A percentile compares a stretch with the other conserved stretches of the same genome.
Conservation (phyloP, 2,888 invertebrate species). For the Microplitis deprimator region DNA sequence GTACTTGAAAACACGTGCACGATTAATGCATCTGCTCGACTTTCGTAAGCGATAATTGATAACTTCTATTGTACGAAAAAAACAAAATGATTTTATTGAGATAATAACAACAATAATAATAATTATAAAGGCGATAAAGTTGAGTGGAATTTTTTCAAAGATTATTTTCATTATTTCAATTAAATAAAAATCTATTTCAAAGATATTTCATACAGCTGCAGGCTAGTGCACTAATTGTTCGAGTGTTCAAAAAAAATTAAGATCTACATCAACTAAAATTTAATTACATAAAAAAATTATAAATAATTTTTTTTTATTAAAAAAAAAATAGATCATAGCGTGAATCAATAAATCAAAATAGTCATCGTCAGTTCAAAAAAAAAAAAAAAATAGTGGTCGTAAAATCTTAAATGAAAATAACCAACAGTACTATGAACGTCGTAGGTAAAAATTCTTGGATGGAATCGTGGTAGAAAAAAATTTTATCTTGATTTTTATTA, state of each 20-base stretch:
- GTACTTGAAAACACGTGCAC: slow-evolving; percentile 8
- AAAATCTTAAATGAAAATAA: neutral
- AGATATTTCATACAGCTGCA: no score
- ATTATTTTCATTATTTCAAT: no score
- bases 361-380: neutral
- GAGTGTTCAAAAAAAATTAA: neutral
- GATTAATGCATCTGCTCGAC: neutral
- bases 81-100: no score
- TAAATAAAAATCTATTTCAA: no score
- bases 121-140: no score
- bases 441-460: slow-evolving; percentile 60
- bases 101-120: no score
- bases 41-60: neutral
- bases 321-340: neutral
- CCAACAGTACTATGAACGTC: slow-evolving; percentile 24
- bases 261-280: neutral
- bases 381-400: neutral
- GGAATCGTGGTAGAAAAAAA: slow-evolving; percentile 63
- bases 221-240: no score
- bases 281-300: neutral
- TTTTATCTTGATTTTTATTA: slow-evolving; percentile 65
- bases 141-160: no score
- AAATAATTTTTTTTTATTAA: neutral
- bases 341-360: neutral
- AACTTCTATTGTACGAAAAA: neutral